Evolutionary conservation across 2,888 invertebrate species (phyloP).

Genomic region (Brachyptera putata): DNA sequence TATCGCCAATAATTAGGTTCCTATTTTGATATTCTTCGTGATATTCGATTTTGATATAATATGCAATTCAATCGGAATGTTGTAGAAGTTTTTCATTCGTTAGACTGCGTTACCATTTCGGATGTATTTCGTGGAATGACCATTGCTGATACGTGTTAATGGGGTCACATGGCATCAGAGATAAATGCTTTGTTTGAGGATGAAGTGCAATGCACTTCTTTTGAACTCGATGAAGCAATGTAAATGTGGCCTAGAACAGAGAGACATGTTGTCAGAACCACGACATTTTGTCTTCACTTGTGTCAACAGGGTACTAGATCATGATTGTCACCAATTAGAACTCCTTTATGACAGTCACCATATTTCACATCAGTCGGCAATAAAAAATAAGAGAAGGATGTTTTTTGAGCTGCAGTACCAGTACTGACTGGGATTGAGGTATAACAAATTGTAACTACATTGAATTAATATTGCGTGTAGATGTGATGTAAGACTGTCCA

Average conservation of each 20-base stretch:
- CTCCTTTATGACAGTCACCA: background rate
- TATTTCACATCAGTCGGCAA: too few species aligned
- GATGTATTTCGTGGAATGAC: constrained; percentile 71
- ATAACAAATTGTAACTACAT: too few species aligned
- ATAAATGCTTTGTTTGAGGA: constrained; percentile 72
- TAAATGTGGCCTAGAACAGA: constrained; percentile 53
- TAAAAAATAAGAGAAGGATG: too few species aligned
- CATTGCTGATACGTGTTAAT: constrained; percentile 87
- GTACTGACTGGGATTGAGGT: too few species aligned
- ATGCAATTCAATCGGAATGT: background rate
- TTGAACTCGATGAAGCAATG: constrained; percentile 69
- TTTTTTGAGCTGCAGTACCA: too few species aligned
- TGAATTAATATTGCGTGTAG: too few species aligned
- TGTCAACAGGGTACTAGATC: background rate
- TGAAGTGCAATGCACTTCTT: constrained; percentile 80
- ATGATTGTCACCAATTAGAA: background rate
- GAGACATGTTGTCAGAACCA: background rate
- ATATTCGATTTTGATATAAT: too few species aligned
- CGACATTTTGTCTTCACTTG: background rate
- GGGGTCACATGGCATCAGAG: constrained; percentile 76
- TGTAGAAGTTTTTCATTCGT: background rate
- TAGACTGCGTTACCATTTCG: constrained; percentile 39
- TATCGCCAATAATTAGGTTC: too few species aligned
- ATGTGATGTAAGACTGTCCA: too few species aligned
- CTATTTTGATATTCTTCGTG: too few species aligned